These are phyloP conservation scores for Pseudocheirus occidentalis DNA, from an alignment of 2,797 vertebrate genomes.

Conservation along the genomic window DNA sequence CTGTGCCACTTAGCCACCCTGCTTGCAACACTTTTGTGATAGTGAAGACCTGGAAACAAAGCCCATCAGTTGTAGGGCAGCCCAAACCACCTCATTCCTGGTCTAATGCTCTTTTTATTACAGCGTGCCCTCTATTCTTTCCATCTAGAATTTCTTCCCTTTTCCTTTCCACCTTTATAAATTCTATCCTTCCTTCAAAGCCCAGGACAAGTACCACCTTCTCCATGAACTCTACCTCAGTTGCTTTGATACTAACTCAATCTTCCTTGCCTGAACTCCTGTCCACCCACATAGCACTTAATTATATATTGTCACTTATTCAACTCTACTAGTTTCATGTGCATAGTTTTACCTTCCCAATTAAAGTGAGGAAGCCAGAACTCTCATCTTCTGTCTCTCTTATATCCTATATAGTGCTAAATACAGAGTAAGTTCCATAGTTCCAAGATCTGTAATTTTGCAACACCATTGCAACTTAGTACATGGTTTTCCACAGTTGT, in stretches of 20 bases:
- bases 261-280: constrained; percentile 3
- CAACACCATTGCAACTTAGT: background rate
- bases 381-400: background rate
- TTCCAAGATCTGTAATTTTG: background rate
- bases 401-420: background rate
- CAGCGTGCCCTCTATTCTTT: background rate
- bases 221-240: constrained; percentile 2
- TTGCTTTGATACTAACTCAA: constrained; percentile 3
- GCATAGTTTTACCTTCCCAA: background rate
- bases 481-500: background rate
- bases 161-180: background rate
- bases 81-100: background rate
- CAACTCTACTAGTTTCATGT: constrained; percentile 7
- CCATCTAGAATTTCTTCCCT: background rate
- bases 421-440: background rate
- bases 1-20: too few relatives aligned
- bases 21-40: background rate
- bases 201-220: constrained; percentile 2
- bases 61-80: background rate
- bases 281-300: constrained; percentile 1
- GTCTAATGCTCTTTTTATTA: background rate
- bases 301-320: constrained; percentile 11
- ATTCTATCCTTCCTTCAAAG: background rate
- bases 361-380: background rate
- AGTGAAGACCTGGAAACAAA: background rate